phyloP scores from a whole-genome alignment of 1,140 invertebrate genomes.

The Drosophila funebris region DNA sequence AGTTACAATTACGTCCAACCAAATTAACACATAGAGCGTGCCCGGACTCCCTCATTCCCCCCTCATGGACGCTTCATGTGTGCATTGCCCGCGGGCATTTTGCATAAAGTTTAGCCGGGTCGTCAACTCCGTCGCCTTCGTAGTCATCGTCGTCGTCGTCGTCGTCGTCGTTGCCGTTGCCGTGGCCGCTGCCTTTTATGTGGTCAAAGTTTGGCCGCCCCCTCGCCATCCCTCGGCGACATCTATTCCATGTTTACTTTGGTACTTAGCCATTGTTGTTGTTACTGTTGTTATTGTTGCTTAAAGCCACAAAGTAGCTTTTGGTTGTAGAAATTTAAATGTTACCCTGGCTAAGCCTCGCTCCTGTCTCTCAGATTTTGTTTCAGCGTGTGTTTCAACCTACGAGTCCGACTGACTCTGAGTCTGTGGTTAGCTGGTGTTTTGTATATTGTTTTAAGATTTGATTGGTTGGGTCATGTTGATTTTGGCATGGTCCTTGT shows the following conservation, averaged over 20 bases:
- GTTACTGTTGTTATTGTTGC: conserved; percentile 36
- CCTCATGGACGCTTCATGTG: conserved; percentile 24
- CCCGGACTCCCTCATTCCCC: background rate
- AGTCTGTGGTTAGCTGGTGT: conserved; percentile 42
- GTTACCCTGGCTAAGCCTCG: conserved; percentile 39
- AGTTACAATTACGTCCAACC: conserved; percentile 77
- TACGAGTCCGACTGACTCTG: no score
- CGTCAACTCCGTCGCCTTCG: conserved; percentile 18
- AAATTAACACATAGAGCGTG: conserved; percentile 74
- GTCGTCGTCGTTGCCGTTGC: conserved; percentile 7
- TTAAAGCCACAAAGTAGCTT: conserved; percentile 78
- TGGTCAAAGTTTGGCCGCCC: conserved; percentile 51
- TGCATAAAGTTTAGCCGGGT: conserved; percentile 56
- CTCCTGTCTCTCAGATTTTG: background rate
- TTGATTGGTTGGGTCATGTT: conserved; percentile 52
- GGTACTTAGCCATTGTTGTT: conserved; percentile 60
- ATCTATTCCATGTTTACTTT: conserved; percentile 78
- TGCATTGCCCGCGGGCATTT: conserved; percentile 59
- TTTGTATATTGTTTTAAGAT: conserved; percentile 70
- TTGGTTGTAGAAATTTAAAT: conserved; percentile 67
- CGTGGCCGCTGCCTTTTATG: conserved; percentile 47
- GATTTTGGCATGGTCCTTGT: conserved; percentile 22
- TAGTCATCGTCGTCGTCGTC: conserved; percentile 11
- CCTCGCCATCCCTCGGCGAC: conserved; percentile 35
- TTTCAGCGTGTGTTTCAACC: no score